Base-by-base conservation (phyloP, 2,888 invertebrate species). In the Diarsia mendica region DNA sequence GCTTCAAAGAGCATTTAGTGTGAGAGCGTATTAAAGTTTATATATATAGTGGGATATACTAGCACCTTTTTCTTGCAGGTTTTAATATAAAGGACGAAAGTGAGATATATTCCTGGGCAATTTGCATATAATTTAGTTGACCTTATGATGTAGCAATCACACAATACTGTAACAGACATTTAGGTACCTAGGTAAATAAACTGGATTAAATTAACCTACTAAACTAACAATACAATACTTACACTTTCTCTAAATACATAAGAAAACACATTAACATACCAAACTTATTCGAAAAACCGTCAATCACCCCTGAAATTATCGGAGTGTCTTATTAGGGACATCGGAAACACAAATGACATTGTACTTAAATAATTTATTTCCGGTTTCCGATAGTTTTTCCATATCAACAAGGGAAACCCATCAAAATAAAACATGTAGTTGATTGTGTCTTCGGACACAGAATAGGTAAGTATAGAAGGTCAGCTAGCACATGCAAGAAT, bases 341-440 rank as follows among this genome's bases (percentile, higher is more conserved):
- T 81, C 70, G 28, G 58, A 72, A 74, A 73, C 18, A 20, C 60
- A 72, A 77, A 82, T 64, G 69, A 63, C 71, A 72, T n/a, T 61
- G 67, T 49, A 48, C 64, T 69, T 79, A 39, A 83, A 70, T 79
- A 55, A 79, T 79, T 48, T 58, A 79, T 68, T 64, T 58, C 70
- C 33, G 33, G n/a, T 71, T 75, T 65, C 51, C 79, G 13, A 73
- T 75, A 79, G 72, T 73, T 76, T 84, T 81, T 82, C 73, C 73
- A 72, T 75, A 82, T 72, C 61, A 75, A 82, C 80, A 70, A 75
- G 60, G 77, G 63, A 77, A 75, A 69, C 63, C 64, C 76, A 83
- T 84, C 76, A 85, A 67, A 75, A 81, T 83, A 83, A 58, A 73
- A 83, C 78, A 82, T 71, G 15, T 72, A 65, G 74, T 75, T 58